Base-by-base conservation (phyloP, 2,113 vertebrate genomes). In the Micronisus gabar region DNA sequence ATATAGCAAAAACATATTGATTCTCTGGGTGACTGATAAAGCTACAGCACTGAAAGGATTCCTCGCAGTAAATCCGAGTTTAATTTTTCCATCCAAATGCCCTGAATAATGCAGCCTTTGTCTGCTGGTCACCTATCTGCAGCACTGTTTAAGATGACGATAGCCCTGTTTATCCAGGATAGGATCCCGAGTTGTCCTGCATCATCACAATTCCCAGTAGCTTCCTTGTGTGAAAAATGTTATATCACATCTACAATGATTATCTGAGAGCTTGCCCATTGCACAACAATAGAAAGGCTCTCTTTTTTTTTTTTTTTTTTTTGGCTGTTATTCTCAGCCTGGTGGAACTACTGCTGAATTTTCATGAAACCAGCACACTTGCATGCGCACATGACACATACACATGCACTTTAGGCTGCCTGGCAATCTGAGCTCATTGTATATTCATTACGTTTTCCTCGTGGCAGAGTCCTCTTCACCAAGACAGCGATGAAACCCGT, bases 261-360 rank as follows among this genome's bases (percentile, higher is more conserved):
- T 97, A 96, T 87, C 97, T 95, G 96, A 96, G 92, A 97, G 96
- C 86, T 88, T 95, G 95, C 68, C 68, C 81, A 21, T 70, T 92
- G 84, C 75, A 93, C 91, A 68, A 92, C 90, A 91, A 65, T 36
- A 93, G 75, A 53, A 86, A 93, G 38, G 67, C 55, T 91, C 58
- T 14, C 4, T 15, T 14, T 26, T 50, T 50, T 50, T 90, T 95
- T 66, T 78, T 94, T 94, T 86, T 26, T 71, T 76, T 94, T 79
- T 95, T 96, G 78, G 90, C 85, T 73, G 38, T 40, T n/a, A 38
- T 71, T 82, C 19, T 67, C 47, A 81, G 75, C 74, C 88, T 95
- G 75, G 61, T 96, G 86, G 88, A 98, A 91, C 94, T 53, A 72
- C 75, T 83, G 86, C 81, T 96, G 96, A 97, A 98, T 91, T 97